phyloP scores from a whole-genome alignment of 2,113 vertebrate genomes.

The Tragulus kanchil region DNA sequence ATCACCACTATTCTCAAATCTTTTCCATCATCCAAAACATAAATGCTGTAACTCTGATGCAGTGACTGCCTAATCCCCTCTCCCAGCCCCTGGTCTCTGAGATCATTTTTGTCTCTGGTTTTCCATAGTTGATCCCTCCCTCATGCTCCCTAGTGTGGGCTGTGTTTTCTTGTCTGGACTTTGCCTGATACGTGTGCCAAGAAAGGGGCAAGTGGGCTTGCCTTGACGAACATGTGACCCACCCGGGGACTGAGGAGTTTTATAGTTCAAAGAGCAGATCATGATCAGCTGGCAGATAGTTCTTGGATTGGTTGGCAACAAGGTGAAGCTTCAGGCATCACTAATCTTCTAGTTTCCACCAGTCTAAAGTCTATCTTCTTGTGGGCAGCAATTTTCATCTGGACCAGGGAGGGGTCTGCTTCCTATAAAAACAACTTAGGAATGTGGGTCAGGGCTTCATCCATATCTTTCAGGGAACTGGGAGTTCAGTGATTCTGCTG shows the following conservation, averaged over 20 bases:
- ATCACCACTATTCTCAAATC: background rate
- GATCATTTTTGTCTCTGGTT: background rate
- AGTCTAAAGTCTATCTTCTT: background rate
- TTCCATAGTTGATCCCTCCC: background rate
- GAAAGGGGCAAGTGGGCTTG: background rate
- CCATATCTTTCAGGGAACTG: background rate
- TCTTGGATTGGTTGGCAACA: background rate
- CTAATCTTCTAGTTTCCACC: background rate
- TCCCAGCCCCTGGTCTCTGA: background rate
- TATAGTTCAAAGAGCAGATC: background rate
- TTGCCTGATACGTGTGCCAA: no score
- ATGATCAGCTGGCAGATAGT: background rate
- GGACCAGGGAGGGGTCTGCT: background rate
- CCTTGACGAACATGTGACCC: background rate
- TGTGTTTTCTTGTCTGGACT: no score
- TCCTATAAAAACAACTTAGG: background rate
- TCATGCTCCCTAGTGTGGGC: no score
- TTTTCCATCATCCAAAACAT: background rate
- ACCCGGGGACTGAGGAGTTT: background rate
- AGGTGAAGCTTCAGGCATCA: background rate
- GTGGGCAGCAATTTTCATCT: background rate
- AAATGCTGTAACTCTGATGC: background rate
- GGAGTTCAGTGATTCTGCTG: background rate
- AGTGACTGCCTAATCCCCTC: accelerated
- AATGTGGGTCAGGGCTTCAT: background rate